Evolutionary conservation across 2,113 vertebrate species (phyloP), one percentile per base, ranked within the genome.

Genomic region (Campylorhamphus procurvoides): DNA sequence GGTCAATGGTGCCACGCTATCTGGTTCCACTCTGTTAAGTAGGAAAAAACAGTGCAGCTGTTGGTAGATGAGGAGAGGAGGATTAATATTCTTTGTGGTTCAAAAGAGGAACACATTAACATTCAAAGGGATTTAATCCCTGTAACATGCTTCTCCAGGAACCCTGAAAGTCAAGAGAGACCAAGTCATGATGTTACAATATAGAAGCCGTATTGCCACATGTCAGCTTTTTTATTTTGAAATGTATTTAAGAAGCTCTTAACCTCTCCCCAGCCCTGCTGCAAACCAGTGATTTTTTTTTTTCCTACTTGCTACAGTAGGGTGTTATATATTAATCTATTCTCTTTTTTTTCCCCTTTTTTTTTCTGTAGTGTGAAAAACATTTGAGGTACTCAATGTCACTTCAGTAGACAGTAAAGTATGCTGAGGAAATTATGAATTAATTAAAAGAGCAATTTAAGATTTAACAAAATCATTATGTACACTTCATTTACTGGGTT

Each of bases 31-130:
- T 60, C 58, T 87, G 87, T 69, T 72, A 90, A 96, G 93, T 73
- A 91, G 87, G 74, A 94, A 93, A 87, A 93, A 93, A 28, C 81
- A 95, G 75, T 62, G 89, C 96, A 97, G 96, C 95, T 97, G 96
- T 95, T 91, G 87, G 84, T 93, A 73, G 91, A 93, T 91, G 78
- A 93, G 71, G 84, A 75, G 81, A 94, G 59, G 90, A 80, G 96
- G 96, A 97, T 97, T 97, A 97, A 91, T 97, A 85, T 79, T 96
- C 94, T 94, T 94, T 96, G 96, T 96, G 94, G 94, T 58, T 96
- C 94, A 94, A 94, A 97, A 94, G 87, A 94, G 84, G 93, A 96
- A 40, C 81, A 95, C 93, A 94, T 96, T 93, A 96, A 93, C 94
- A 97, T 96, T 96, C 84, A 96, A 96, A 96, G 93, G 84, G 91